These are phyloP conservation scores for Labrus mixtus DNA, from an alignment of 2,113 vertebrate species.

Conservation along the genomic window DNA sequence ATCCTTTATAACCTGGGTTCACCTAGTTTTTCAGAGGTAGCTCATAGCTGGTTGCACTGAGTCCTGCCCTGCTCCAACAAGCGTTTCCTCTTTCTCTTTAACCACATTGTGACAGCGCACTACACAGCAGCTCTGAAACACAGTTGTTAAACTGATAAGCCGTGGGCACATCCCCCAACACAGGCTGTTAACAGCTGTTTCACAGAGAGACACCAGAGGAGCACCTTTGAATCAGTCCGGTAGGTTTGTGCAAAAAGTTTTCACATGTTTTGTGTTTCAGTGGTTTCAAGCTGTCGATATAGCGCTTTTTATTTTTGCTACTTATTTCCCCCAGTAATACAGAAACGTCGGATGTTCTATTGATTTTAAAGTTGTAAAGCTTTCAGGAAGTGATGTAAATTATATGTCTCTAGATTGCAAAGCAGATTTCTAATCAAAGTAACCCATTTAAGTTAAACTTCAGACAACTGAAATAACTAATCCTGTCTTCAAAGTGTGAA, in stretches of 20 bases:
- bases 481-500: background rate
- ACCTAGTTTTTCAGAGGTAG: too few species aligned
- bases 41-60: background rate
- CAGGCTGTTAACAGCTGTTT: conserved; percentile 21
- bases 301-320: background rate
- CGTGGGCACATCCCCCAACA: conserved; percentile 1
- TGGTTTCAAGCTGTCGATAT: background rate
- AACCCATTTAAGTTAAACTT: too few species aligned
- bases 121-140: conserved; percentile 13
- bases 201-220: background rate
- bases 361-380: too few species aligned
- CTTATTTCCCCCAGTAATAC: background rate
- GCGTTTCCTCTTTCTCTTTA: conserved; percentile 59
- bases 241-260: conserved; percentile 9
- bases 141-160: conserved; percentile 14
- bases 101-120: conserved; percentile 34
- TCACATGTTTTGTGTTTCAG: background rate
- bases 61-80: conserved; percentile 30
- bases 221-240: conserved; percentile 5
- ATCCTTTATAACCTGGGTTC: too few species aligned
- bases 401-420: too few species aligned
- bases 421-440: too few species aligned
- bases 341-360: too few species aligned
- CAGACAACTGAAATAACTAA: background rate
- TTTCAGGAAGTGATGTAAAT: too few species aligned